These are phyloP conservation scores for Hormiphora californensis DNA, from an alignment of 37 sponge, comb jelly and placozoan species.

Conservation along the genomic window DNA sequence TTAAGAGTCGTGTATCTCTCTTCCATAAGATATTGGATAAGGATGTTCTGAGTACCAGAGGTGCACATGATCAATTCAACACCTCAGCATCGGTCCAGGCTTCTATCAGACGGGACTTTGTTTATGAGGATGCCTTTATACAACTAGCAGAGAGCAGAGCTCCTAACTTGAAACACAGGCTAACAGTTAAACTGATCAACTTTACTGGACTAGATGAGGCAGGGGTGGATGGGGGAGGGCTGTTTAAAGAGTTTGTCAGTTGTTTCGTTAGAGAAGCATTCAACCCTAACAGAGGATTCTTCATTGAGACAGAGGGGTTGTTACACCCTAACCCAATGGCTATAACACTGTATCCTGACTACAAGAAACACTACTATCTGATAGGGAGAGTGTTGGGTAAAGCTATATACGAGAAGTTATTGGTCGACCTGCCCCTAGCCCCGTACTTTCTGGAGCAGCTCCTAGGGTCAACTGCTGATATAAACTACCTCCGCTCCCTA, in stretches of 20 bases:
- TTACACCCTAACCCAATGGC: constrained; percentile 41
- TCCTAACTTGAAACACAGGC: constrained; percentile 56
- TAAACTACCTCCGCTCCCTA: constrained; percentile 80
- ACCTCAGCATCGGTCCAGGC: constrained; percentile 35
- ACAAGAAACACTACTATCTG: constrained; percentile 69
- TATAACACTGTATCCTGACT: constrained; percentile 60
- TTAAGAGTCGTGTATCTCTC: not conserved
- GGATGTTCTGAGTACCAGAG: not conserved
- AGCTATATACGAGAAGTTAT: constrained; percentile 70
- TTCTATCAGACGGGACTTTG: constrained; percentile 62
- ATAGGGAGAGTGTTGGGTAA: constrained; percentile 84
- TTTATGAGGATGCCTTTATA: constrained; percentile 87
- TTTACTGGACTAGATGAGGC: constrained; percentile 54
- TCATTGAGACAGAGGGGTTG: constrained; percentile 32
- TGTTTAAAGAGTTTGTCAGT: constrained; percentile 48
- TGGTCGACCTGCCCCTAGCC: constrained; percentile 87
- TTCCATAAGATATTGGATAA: constrained; percentile 11
- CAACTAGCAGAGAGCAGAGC: constrained; percentile 63
- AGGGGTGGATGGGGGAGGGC: constrained; percentile 57
- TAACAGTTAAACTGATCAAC: constrained; percentile 53
- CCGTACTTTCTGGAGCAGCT: constrained; percentile 80
- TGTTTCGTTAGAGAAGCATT: constrained; percentile 40
- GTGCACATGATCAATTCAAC: not conserved
- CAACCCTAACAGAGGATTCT: constrained; percentile 52
- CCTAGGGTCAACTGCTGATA: constrained; percentile 59